Base-by-base conservation (phyloP, 2,113 vertebrate species). In the Hyaena hyaena region DNA sequence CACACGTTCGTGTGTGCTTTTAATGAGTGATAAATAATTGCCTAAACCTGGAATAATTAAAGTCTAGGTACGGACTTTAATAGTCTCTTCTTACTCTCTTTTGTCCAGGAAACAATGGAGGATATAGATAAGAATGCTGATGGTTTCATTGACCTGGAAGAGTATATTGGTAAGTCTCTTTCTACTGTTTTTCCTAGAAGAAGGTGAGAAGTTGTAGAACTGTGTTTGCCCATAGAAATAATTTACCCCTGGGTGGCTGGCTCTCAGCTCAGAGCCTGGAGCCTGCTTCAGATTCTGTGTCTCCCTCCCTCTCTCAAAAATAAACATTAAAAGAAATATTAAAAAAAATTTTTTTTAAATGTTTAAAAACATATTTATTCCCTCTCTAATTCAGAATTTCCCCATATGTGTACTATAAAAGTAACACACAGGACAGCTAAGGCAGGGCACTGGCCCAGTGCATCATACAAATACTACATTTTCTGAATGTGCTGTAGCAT, bases 51-150 rank as follows among this genome's bases (percentile, higher is more conserved):
- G 39, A 39, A 39, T 39, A 39, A 39, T 39, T 39, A 39, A 39
- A 39, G 39, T 43, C 28, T 24, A 73, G 68, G 90, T 63, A 76
- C 80, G 63, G 89, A 91, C 53, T 83, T 63, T 76, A 61, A 69
- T 45, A 53, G 15, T 66, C 24, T 94, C 66, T 35, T 74, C n/a
- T 77, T 88, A 16, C 31, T 86, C 33, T 84, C 69, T 95, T 53
- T 43, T 94, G 2, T 33, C 63, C 88, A 99, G 99, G 99, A 99
- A 98, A 99, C 99, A 0, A 99, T 99, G 97, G 99, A 99, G 86
- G 99, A 99, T 98, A 99, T 99, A 14, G 99, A 99, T 98, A 99
- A 99, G 98, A 99, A 99, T 26, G 99, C 99, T 2, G 99, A 99
- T 39, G 99, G 99, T 12, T 99, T 99, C 98, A 99, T 99, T 14